These are phyloP conservation scores for Bos taurus DNA, from an alignment of 2,113 vertebrate genomes.

Conservation along the genomic window ARS-UCD2.0 NC_037357.1:43479501-43480000, in stretches of 20 bases:
- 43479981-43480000: background rate
- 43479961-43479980: background rate
- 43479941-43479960: background rate
- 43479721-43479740: background rate
- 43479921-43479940: background rate
- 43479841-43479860: background rate
- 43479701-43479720: background rate
- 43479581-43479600: background rate
- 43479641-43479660: slow-evolving; percentile 11
- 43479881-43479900: background rate
- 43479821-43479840: background rate
- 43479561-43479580: background rate
- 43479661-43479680: background rate
- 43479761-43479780: background rate
- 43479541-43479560: background rate
- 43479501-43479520: background rate
- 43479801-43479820: background rate
- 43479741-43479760: background rate
- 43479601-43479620: background rate
- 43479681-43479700: background rate
- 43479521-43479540: background rate
- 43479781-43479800: background rate
- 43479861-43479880: background rate
- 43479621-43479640: background rate
- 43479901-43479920: background rate